These are phyloP conservation scores for Poeciliopsis occidentalis DNA, from an alignment of 2,113 vertebrate genomes.

Conservation along the genomic window DNA sequence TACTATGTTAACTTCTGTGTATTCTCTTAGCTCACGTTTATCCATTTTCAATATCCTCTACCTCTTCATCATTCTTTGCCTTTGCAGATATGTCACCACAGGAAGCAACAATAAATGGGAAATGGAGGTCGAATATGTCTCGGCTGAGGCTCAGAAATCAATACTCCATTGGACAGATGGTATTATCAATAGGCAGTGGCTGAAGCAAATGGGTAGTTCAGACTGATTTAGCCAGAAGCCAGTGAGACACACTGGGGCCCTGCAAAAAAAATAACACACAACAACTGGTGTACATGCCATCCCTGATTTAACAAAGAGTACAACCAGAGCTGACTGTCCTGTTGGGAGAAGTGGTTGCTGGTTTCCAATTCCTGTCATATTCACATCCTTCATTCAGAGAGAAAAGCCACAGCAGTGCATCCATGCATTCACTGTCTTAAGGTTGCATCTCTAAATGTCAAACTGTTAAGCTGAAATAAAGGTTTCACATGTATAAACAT, in stretches of 20 bases:
- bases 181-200: constrained; percentile 65
- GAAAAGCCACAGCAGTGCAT: constrained; percentile 5
- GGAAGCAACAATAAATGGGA: constrained; percentile 67
- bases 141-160: constrained; percentile 57
- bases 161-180: constrained; percentile 68
- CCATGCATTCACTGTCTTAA: constrained; percentile 13
- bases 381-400: background rate
- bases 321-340: constrained; percentile 13
- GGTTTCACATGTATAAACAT: constrained; percentile 35
- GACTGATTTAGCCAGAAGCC: constrained; percentile 34
- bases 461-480: constrained; percentile 27
- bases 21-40: constrained; percentile 44
- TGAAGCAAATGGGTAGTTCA: constrained; percentile 48
- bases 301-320: constrained; percentile 7
- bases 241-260: constrained; percentile 18
- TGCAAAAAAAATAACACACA: constrained; percentile 1
- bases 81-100: constrained; percentile 61
- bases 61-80: constrained; percentile 55
- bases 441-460: constrained; percentile 52
- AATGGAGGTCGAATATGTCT: constrained; percentile 71
- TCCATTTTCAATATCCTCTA: constrained; percentile 59
- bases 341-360: background rate
- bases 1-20: constrained; percentile 26
- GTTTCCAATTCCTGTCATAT: constrained; percentile 19
- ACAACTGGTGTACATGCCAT: constrained; percentile 44